phyloP scores from a whole-genome alignment of 2,113 vertebrate genomes.

The Catharus fuscescens region DNA sequence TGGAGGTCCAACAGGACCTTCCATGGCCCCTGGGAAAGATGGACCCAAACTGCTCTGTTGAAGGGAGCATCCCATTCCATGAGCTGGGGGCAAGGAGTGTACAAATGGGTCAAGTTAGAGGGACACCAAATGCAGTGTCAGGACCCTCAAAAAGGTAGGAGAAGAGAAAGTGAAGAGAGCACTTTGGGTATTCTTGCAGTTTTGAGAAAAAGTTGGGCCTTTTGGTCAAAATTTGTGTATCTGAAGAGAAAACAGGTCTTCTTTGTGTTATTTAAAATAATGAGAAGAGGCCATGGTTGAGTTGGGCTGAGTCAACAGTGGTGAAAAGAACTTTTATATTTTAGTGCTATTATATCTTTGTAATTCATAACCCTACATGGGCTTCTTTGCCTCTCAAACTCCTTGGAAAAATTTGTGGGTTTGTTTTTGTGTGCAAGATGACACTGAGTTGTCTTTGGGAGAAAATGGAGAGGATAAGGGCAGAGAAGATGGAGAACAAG shows the following conservation, averaged over 20 bases:
- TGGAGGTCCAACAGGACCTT: background rate
- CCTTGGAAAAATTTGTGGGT: background rate
- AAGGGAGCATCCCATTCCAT: background rate
- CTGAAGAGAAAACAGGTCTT: background rate
- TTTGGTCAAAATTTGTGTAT: background rate
- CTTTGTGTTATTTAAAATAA: background rate
- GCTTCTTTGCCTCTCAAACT: background rate
- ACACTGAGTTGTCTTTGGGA: background rate
- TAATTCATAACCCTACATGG: rapidly evolving
- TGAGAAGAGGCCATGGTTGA: background rate
- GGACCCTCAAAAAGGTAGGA: rapidly evolving
- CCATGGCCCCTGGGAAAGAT: background rate
- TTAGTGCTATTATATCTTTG: background rate
- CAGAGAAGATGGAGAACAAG: background rate
- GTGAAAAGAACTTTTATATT: background rate
- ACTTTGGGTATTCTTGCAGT: background rate
- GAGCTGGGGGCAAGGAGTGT: background rate
- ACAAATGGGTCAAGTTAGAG: background rate
- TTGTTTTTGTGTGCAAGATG: background rate
- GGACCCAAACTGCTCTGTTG: background rate
- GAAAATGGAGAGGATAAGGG: background rate
- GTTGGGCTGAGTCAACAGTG: background rate
- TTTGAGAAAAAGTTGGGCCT: background rate
- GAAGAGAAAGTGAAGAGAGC: background rate
- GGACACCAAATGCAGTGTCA: background rate